Evolutionary conservation across 1,140 invertebrate genomes (phyloP).

Genomic region (Drosophila jambulina): DNA sequence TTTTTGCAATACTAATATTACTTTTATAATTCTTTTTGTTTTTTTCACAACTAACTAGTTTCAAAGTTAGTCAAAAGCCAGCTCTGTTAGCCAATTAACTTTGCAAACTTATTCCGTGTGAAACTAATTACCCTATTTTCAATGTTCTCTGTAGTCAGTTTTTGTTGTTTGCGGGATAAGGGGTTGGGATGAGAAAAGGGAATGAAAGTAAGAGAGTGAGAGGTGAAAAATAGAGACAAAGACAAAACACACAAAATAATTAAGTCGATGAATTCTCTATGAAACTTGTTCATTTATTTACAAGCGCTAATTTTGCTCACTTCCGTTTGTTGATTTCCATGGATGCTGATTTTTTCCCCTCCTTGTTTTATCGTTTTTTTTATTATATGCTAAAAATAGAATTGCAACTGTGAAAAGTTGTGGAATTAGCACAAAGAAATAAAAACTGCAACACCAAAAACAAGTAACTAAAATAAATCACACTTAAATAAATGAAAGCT

Average conservation of each 20-base stretch:
- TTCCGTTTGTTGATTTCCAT: slow-evolving; percentile 61
- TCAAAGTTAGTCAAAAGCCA: slow-evolving; percentile 64
- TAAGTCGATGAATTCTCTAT: slow-evolving; percentile 58
- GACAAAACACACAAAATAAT: slow-evolving; percentile 53
- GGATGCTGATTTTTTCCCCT: neutral
- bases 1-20: neutral
- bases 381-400: neutral
- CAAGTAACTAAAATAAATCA: neutral
- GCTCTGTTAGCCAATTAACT: slow-evolving; percentile 72
- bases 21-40: neutral
- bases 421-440: slow-evolving; percentile 2
- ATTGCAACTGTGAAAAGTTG: neutral
- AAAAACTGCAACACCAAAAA: neutral
- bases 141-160: slow-evolving; percentile 41
- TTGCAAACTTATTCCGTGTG: slow-evolving; percentile 77
- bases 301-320: slow-evolving; percentile 47
- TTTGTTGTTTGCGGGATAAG: slow-evolving; percentile 11
- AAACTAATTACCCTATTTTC: slow-evolving; percentile 75
- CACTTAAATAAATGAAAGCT: neutral
- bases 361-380: neutral
- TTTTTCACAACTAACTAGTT: neutral
- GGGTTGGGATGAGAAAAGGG: slow-evolving; percentile 1
- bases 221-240: slow-evolving; percentile 1
- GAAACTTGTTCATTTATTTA: slow-evolving; percentile 49
- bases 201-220: neutral